Evolutionary conservation across 2,888 invertebrate species (phyloP).

Genomic region (Microplitis deprimator): DNA sequence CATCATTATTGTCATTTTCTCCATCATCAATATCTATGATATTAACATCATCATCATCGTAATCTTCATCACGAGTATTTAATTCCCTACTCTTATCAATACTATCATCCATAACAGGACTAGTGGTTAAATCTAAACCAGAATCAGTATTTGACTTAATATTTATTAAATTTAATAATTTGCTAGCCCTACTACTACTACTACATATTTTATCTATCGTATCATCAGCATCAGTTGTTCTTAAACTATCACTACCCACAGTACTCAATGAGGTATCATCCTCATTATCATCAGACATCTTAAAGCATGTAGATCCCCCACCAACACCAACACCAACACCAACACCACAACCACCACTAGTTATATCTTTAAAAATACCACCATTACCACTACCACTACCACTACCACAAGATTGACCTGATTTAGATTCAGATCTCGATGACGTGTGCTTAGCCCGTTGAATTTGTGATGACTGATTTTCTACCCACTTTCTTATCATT

Average conservation of each 20-base stretch:
- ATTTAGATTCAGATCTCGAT: slow-evolving; percentile 70
- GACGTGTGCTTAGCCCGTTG: slow-evolving; percentile 78
- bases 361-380: slow-evolving; percentile 74
- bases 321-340: slow-evolving; percentile 61
- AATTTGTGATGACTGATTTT: slow-evolving; percentile 89
- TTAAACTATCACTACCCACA: slow-evolving; percentile 65
- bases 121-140: slow-evolving; percentile 65
- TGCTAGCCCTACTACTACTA: slow-evolving; percentile 57
- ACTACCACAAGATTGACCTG: slow-evolving; percentile 73
- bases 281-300: slow-evolving; percentile 74
- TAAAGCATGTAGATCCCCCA: slow-evolving; percentile 78
- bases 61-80: slow-evolving; percentile 67
- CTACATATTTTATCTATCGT: slow-evolving; percentile 67
- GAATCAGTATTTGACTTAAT: slow-evolving; percentile 67
- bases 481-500: slow-evolving; percentile 95
- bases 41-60: slow-evolving; percentile 7
- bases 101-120: slow-evolving; percentile 65
- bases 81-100: slow-evolving; percentile 62
- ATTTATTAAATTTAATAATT: slow-evolving; percentile 61
- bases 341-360: slow-evolving; percentile 65
- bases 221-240: slow-evolving; percentile 66
- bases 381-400: background rate
- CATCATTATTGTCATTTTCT: no score
- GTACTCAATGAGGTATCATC: slow-evolving; percentile 71
- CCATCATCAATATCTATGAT: slow-evolving; percentile 73